These are phyloP conservation scores for Anaspis maculata DNA, from an alignment of 2,888 invertebrate species.

Conservation along the genomic window DNA sequence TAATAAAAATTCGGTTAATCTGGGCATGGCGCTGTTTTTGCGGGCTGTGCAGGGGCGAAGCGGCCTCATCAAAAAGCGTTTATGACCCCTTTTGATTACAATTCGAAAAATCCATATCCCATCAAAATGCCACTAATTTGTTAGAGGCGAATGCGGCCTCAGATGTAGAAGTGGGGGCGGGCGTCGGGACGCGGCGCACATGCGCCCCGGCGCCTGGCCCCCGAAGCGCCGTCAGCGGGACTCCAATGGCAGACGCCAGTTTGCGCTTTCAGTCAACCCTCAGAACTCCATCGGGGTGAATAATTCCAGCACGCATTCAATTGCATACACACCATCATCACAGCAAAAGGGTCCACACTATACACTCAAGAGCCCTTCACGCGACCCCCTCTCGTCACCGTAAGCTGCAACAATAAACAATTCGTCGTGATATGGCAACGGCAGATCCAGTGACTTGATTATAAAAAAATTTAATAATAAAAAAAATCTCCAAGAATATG, in stretches of 20 bases:
- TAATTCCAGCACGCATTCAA: conserved; percentile 5
- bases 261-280: conserved; percentile 33
- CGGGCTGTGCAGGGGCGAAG: too few relatives aligned
- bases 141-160: conserved; percentile 41
- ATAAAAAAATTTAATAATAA: too few relatives aligned
- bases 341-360: too few relatives aligned
- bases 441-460: too few relatives aligned
- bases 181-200: conserved; percentile 34
- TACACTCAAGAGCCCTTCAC: too few relatives aligned
- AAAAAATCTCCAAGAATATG: too few relatives aligned
- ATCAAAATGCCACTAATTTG: conserved; percentile 44
- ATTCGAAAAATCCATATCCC: conserved; percentile 43
- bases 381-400: too few relatives aligned
- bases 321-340: background rate
- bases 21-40: too few relatives aligned
- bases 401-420: too few relatives aligned
- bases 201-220: conserved; percentile 28
- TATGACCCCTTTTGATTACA: conserved; percentile 33
- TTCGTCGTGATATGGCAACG: too few relatives aligned
- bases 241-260: conserved; percentile 41
- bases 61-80: conserved; percentile 13
- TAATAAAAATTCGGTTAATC: too few relatives aligned
- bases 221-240: conserved; percentile 29
- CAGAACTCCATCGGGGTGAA: conserved; percentile 28
- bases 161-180: conserved; percentile 32